Conservation (phyloP, 2,797 vertebrate species). For the Hozukius guyotensis region DNA sequence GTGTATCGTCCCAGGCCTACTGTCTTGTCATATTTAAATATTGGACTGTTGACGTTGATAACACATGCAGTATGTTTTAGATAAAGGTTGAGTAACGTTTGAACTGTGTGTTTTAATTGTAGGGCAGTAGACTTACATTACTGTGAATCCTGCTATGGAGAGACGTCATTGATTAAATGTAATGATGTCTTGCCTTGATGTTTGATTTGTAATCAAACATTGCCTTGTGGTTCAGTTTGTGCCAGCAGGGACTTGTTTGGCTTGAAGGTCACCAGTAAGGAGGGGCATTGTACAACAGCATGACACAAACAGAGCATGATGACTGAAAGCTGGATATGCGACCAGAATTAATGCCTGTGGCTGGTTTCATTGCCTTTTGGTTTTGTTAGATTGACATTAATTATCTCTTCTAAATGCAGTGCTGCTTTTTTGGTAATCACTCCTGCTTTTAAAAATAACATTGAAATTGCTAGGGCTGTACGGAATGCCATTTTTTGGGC, state of each 20-base stretch:
- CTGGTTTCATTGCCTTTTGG: not conserved
- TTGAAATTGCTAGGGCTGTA: not conserved
- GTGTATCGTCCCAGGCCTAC: too few species aligned
- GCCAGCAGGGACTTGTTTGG: conserved; percentile 26
- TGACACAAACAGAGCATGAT: conserved; percentile 15
- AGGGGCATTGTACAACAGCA: conserved; percentile 22
- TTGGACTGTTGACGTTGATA: not conserved
- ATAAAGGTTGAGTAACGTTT: conserved; percentile 19
- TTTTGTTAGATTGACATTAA: not conserved
- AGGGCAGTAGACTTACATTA: not conserved
- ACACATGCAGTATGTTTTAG: not conserved
- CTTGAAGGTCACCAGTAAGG: conserved; percentile 48
- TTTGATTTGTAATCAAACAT: conserved; percentile 34
- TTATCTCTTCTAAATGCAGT: not conserved
- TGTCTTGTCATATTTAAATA: not conserved
- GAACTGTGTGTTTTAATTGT: not conserved
- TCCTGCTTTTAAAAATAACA: not conserved
- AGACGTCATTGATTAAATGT: not conserved
- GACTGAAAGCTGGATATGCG: conserved; percentile 2
- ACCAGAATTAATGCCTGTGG: not conserved
- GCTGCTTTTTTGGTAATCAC: not conserved
- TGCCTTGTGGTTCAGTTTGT: conserved; percentile 13
- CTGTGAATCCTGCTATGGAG: not conserved
- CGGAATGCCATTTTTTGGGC: too few species aligned
- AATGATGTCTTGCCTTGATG: too few species aligned